A percentile compares a stretch with the other conserved stretches of the same genome.
These are phyloP conservation scores for Frankliniella fusca DNA, from an alignment of 2,888 invertebrate species.

Conservation along the genomic window DNA sequence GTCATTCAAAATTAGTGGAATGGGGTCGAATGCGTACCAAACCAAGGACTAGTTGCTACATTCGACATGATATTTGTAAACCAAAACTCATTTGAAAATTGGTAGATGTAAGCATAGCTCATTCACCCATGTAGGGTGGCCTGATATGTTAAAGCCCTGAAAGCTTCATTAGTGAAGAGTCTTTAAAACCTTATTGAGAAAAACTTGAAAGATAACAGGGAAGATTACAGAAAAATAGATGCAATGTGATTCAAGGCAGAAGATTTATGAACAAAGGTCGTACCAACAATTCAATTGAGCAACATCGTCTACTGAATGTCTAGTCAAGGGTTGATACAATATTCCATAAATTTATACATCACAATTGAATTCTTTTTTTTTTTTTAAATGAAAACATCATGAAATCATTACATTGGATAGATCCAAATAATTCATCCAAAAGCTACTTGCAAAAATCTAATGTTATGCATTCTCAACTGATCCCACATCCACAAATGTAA, in stretches of 20 bases:
- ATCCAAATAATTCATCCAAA: neutral
- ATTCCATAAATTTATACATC: neutral
- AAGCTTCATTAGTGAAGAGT: neutral
- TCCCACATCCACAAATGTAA: neutral
- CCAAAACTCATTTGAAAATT: neutral
- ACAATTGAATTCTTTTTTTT: no score
- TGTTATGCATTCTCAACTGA: neutral
- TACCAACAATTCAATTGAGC: conserved; percentile 5
- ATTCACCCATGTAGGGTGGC: neutral
- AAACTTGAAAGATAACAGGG: no score
- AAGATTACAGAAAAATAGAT: neutral
- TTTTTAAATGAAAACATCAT: neutral
- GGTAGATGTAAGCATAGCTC: neutral
- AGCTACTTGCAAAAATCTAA: neutral
- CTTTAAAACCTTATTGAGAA: no score
- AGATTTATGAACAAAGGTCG: neutral
- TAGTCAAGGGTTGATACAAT: neutral
- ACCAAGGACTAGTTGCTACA: neutral
- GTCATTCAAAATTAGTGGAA: neutral
- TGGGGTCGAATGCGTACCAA: neutral
- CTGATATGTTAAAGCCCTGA: conserved; percentile 8
- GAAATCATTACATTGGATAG: neutral
- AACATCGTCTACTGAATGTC: conserved; percentile 1
- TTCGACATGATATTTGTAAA: neutral
- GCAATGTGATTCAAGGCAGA: neutral